These are phyloP conservation scores for Chironomus riparius DNA, from an alignment of 2,888 invertebrate species.

Conservation along the genomic window DNA sequence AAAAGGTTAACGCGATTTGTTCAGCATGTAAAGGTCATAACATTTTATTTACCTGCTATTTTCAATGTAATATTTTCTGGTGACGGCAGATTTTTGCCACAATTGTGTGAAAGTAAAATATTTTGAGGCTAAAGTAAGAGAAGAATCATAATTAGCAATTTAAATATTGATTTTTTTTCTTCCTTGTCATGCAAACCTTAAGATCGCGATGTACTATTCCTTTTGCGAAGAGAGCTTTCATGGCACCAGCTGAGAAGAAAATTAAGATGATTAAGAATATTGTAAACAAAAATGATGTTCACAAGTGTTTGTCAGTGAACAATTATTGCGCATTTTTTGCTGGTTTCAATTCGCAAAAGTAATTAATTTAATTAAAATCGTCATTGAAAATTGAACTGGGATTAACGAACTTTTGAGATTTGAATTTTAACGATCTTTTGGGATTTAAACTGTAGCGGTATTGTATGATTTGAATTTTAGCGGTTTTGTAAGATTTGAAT, in stretches of 20 bases:
- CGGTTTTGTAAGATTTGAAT: too few species aligned
- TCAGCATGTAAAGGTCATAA: background rate
- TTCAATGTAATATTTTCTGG: slow-evolving; percentile 84
- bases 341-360: too few species aligned
- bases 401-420: too few species aligned
- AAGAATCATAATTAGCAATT: too few species aligned
- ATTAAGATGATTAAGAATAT: slow-evolving; percentile 1
- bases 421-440: too few species aligned
- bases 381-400: too few species aligned
- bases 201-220: slow-evolving; percentile 98
- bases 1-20: slow-evolving; percentile 10
- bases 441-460: too few species aligned
- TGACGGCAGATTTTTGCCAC: slow-evolving; percentile 45
- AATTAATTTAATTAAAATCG: too few species aligned
- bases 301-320: slow-evolving; percentile 6
- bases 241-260: slow-evolving; percentile 70
- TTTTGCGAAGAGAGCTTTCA: slow-evolving; percentile 94
- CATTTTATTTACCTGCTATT: slow-evolving; percentile 44
- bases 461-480: too few species aligned
- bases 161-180: too few species aligned
- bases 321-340: background rate
- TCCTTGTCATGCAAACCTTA: slow-evolving; percentile 45
- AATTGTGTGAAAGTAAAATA: slow-evolving; percentile 79
- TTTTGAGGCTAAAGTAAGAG: slow-evolving; percentile 67
- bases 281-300: background rate